These are phyloP conservation scores for Lingula anatina DNA, from an alignment of 2,888 invertebrate genomes.

Conservation along the genomic window DNA sequence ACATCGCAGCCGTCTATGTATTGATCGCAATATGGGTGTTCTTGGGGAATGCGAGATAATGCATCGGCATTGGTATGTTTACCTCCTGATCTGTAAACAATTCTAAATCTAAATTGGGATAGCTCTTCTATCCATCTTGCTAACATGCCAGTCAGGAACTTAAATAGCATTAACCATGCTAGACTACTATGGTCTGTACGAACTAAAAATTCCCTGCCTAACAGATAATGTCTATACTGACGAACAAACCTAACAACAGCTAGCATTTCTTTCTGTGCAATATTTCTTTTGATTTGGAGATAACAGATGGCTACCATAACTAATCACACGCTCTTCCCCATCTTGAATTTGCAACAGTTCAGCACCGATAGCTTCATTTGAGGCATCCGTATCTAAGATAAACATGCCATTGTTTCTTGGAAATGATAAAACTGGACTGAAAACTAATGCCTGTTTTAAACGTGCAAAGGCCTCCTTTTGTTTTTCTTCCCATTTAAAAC, in stretches of 20 bases:
- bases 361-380: slow-evolving; percentile 6
- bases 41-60: slow-evolving; percentile 1
- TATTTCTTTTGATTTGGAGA: slow-evolving; percentile 2
- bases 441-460: background rate
- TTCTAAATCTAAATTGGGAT: slow-evolving; percentile 2
- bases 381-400: slow-evolving; percentile 9
- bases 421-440: background rate
- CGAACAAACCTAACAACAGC: slow-evolving; percentile 8
- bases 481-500: background rate
- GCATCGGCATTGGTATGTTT: slow-evolving; percentile 7
- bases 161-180: slow-evolving; percentile 7
- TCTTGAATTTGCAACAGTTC: slow-evolving; percentile 9
- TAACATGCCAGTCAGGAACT: slow-evolving; percentile 4
- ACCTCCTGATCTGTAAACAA: slow-evolving; percentile 4
- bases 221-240: slow-evolving; percentile 9
- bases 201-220: slow-evolving; percentile 4
- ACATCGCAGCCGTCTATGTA: background rate
- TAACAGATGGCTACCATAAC: slow-evolving; percentile 8
- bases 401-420: slow-evolving; percentile 1
- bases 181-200: slow-evolving; percentile 9
- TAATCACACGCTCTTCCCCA: slow-evolving; percentile 5
- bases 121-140: slow-evolving; percentile 9
- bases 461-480: background rate
- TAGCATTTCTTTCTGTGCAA: slow-evolving; percentile 10
- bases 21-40: slow-evolving; percentile 1